Conservation (phyloP, 2,797 vertebrate genomes). For the Paedocypris micromegethes region DNA sequence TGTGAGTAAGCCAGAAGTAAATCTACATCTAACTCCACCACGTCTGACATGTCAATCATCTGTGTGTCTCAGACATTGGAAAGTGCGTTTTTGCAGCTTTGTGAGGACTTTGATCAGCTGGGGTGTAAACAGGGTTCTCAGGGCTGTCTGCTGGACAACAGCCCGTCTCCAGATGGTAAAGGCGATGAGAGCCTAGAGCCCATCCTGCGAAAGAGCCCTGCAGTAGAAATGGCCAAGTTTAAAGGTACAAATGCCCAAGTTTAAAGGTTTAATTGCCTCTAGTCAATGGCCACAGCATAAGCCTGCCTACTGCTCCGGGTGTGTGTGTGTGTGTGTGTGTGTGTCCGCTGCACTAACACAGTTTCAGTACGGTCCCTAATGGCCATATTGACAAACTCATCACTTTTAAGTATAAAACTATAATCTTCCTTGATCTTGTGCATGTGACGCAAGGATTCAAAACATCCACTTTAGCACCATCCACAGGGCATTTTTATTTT, state of each 20-base stretch:
- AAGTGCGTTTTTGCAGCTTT: slow-evolving; percentile 73
- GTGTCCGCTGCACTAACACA: too few relatives aligned
- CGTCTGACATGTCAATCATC: not conserved
- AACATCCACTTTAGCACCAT: too few relatives aligned
- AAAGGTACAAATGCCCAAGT: slow-evolving; percentile 51
- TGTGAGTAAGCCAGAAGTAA: slow-evolving; percentile 54
- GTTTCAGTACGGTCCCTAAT: too few relatives aligned
- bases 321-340: too few relatives aligned
- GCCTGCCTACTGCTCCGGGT: too few relatives aligned
- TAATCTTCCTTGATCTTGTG: too few relatives aligned
- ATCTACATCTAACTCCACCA: not conserved
- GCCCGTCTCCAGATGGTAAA: slow-evolving; percentile 59
- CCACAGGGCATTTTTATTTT: too few relatives aligned
- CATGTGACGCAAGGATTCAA: too few relatives aligned
- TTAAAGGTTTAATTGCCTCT: not conserved
- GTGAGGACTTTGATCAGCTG: slow-evolving; percentile 64
- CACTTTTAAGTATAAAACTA: too few relatives aligned
- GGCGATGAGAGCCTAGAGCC: slow-evolving; percentile 63
- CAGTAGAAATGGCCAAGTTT: slow-evolving; percentile 53
- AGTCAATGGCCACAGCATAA: too few relatives aligned
- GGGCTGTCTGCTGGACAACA: slow-evolving; percentile 47
- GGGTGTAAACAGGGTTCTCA: slow-evolving; percentile 49
- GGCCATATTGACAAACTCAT: too few relatives aligned
- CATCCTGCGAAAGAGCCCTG: slow-evolving; percentile 54
- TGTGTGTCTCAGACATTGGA: slow-evolving; percentile 65